Conservation (phyloP, 2,888 invertebrate species). For the Ceramica pisi region DNA sequence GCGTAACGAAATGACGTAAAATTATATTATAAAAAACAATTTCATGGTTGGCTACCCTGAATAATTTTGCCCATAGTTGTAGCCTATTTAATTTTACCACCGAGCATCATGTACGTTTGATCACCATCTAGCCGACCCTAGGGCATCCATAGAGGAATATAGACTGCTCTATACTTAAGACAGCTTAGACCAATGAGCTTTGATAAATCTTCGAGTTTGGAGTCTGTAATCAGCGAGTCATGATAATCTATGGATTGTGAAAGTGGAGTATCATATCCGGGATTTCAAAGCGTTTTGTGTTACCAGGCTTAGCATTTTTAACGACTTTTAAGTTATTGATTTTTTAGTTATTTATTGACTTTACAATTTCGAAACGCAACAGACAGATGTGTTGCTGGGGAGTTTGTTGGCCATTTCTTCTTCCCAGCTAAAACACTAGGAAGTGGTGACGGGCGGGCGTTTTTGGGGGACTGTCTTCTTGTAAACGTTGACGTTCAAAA, state of each 20-base stretch:
- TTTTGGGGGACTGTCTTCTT: too few relatives aligned
- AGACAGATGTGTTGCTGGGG: too few relatives aligned
- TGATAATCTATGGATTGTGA: slow-evolving; percentile 32
- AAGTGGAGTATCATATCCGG: slow-evolving; percentile 29
- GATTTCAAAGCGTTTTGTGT: background rate
- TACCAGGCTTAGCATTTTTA: too few relatives aligned
- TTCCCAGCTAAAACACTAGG: too few relatives aligned
- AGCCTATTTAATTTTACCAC: slow-evolving; percentile 12
- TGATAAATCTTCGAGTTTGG: slow-evolving; percentile 18
- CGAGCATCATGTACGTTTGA: background rate
- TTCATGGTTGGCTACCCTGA: slow-evolving; percentile 33
- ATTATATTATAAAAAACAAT: slow-evolving; percentile 31
- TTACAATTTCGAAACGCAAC: too few relatives aligned
- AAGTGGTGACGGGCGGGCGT: too few relatives aligned
- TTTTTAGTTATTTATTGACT: too few relatives aligned
- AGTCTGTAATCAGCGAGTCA: slow-evolving; percentile 46
- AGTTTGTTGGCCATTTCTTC: too few relatives aligned
- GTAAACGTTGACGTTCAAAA: too few relatives aligned
- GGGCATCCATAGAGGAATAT: background rate
- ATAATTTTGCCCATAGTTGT: slow-evolving; percentile 11
- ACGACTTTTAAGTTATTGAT: too few relatives aligned
- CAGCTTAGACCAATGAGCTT: slow-evolving; percentile 45
- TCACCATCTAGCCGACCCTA: slow-evolving; percentile 26
- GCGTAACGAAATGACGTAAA: slow-evolving; percentile 38
- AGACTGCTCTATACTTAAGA: slow-evolving; percentile 36